Evolutionary conservation across 2,113 vertebrate species (phyloP).

Genomic region (Pavo muticus): DNA sequence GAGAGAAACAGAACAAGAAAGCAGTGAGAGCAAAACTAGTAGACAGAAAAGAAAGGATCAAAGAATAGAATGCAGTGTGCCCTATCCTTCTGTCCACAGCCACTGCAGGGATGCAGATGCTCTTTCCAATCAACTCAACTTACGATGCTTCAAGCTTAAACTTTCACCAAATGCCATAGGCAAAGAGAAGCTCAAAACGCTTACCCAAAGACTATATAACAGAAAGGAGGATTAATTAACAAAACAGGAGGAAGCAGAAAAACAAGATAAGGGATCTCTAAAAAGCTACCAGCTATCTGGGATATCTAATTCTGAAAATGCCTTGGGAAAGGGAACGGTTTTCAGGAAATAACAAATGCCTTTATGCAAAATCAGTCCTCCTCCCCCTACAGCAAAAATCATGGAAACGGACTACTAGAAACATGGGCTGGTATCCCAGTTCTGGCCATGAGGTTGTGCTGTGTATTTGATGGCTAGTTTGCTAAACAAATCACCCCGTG

Average conservation of each 20-base stretch:
- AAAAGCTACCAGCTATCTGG: background rate
- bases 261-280: background rate
- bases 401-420: background rate
- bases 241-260: background rate
- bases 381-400: conserved; percentile 4
- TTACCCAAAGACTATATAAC: background rate
- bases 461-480: background rate
- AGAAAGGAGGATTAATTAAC: background rate
- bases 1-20: background rate
- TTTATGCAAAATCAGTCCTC: background rate
- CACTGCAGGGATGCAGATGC: background rate
- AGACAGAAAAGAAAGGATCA: background rate
- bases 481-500: background rate
- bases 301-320: background rate
- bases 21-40: background rate
- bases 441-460: background rate
- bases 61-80: background rate
- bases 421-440: background rate
- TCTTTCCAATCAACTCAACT: background rate
- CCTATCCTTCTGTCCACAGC: background rate
- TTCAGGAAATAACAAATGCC: conserved; percentile 22
- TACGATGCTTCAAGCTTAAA: background rate
- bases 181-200: background rate
- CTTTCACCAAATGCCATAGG: background rate
- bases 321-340: background rate